Evolutionary conservation across 2,888 invertebrate species (phyloP).

Genomic region (Aricia artaxerxes): DNA sequence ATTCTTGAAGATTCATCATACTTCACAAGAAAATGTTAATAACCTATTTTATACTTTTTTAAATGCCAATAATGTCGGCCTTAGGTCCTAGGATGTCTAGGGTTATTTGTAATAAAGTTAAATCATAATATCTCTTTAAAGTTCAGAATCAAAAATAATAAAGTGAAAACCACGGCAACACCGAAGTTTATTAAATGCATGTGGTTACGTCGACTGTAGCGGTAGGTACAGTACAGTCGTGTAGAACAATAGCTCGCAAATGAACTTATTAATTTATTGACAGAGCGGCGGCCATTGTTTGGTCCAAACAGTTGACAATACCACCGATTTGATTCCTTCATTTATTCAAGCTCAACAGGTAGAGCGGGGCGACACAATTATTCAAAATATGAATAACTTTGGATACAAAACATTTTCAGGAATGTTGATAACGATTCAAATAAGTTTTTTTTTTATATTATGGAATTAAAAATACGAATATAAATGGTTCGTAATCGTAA

Average conservation of each 20-base stretch:
- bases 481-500: too few relatives aligned
- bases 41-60: too few relatives aligned
- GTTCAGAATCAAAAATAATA: too few relatives aligned
- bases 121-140: too few relatives aligned
- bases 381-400: neutral
- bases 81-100: too few relatives aligned
- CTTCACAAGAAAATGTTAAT: too few relatives aligned
- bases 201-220: neutral
- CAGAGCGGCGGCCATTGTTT: slow-evolving; percentile 35
- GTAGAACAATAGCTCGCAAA: slow-evolving; percentile 44
- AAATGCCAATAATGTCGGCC: too few relatives aligned
- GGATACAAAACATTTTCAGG: neutral
- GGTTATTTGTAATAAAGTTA: too few relatives aligned
- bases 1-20: neutral
- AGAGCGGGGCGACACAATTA: neutral
- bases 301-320: slow-evolving; percentile 28
- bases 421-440: neutral
- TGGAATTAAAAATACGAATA: too few relatives aligned
- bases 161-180: neutral
- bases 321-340: slow-evolving; percentile 29
- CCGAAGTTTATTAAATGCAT: neutral
- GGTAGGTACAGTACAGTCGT: neutral
- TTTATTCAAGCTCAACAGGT: slow-evolving; percentile 31
- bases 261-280: slow-evolving; percentile 47
- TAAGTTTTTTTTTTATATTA: neutral